Conservation (phyloP, 2,113 vertebrate species). For the Mus pahari region DNA sequence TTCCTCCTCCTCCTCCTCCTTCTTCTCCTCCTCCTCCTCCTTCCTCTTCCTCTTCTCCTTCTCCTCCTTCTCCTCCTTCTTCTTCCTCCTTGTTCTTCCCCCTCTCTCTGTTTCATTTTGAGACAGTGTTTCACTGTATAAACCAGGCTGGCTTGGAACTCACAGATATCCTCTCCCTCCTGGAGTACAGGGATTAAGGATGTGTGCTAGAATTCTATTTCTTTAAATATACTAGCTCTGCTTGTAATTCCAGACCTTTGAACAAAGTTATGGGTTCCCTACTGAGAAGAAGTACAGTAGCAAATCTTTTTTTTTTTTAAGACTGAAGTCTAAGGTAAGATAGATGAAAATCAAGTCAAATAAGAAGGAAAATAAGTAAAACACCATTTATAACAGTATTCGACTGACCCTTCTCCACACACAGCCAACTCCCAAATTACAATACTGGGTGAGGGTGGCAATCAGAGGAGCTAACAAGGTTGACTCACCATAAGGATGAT, state of each 20-base stretch:
- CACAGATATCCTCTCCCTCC: background rate
- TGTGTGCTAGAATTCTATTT: background rate
- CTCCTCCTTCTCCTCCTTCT: no score
- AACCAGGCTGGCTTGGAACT: background rate
- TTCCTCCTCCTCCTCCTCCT: background rate
- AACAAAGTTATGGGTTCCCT: background rate
- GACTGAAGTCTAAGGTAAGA: background rate
- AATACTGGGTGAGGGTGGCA: background rate
- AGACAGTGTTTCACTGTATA: background rate
- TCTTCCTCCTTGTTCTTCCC: no score
- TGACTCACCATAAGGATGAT: background rate
- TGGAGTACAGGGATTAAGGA: background rate
- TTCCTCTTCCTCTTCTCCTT: fast-evolving
- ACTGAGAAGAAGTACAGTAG: background rate
- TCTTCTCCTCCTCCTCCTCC: fast-evolving
- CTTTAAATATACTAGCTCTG: background rate
- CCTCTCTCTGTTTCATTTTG: background rate
- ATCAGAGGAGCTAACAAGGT: background rate
- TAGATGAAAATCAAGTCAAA: conserved; percentile 29
- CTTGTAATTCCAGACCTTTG: background rate
- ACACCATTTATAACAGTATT: background rate
- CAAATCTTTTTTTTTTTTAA: background rate
- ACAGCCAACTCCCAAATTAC: background rate
- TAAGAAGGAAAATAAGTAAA: background rate
- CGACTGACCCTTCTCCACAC: background rate